Percentiles rank a stretch among this genome's conserved stretches.
Conservation (phyloP, 1,140 invertebrate species). For the Asobara japonica region DNA sequence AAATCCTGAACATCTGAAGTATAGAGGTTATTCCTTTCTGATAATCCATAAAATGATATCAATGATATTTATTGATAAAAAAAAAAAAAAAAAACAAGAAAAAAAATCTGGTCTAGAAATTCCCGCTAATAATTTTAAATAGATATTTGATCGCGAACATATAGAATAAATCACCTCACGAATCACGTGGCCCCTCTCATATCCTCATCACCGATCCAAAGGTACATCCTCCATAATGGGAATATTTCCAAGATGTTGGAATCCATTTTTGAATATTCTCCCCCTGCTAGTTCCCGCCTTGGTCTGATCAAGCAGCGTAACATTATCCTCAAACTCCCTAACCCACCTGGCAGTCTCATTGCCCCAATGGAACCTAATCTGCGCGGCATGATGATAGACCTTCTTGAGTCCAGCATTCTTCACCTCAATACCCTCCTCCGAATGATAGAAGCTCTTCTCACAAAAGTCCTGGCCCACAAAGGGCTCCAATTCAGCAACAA, state of each 20-base stretch:
- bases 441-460: slow-evolving; percentile 68
- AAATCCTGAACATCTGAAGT: no score
- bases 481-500: slow-evolving; percentile 65
- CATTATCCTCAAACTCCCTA: slow-evolving; percentile 56
- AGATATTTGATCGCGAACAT: no score
- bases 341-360: slow-evolving; percentile 57
- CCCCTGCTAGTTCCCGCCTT: slow-evolving; percentile 48
- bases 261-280: slow-evolving; percentile 56
- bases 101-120: no score
- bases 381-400: slow-evolving; percentile 51
- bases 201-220: slow-evolving; percentile 48
- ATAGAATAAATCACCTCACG: no score
- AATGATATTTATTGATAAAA: no score
- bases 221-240: slow-evolving; percentile 49
- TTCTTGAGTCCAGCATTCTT: slow-evolving; percentile 51
- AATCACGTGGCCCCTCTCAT: not conserved
- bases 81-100: no score
- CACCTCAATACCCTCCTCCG: slow-evolving; percentile 58
- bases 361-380: slow-evolving; percentile 55
- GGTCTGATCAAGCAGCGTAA: slow-evolving; percentile 52
- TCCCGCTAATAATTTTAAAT: no score
- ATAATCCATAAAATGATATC: no score
- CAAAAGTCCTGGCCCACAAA: slow-evolving; percentile 61
- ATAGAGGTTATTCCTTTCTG: no score
- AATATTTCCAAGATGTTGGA: slow-evolving; percentile 52